A percentile compares a stretch with the other conserved stretches of the same genome.
Evolutionary conservation across 2,888 invertebrate species (phyloP).

Genomic region (Arrhopalites spinosus): DNA sequence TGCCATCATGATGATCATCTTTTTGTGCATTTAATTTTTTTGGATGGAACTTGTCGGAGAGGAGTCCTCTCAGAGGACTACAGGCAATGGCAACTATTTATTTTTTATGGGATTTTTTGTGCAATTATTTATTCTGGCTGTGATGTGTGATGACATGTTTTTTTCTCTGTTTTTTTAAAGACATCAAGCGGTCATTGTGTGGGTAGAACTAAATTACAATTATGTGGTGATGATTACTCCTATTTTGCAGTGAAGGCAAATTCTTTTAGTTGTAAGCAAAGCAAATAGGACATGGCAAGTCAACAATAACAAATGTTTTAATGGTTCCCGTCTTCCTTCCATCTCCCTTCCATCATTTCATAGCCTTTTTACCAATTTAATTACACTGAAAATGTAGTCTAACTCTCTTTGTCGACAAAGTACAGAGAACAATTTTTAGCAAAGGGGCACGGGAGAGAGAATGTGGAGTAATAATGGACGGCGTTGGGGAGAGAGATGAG

Average conservation of each 20-base stretch:
- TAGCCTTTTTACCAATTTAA: background rate
- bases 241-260: background rate
- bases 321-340: too few species aligned
- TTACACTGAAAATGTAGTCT: background rate
- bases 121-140: slow-evolving; percentile 36
- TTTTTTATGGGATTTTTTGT: slow-evolving; percentile 22
- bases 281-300: background rate
- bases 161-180: slow-evolving; percentile 11
- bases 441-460: too few species aligned
- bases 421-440: background rate
- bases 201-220: slow-evolving; percentile 30
- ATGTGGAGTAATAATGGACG: background rate
- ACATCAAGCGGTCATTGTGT: slow-evolving; percentile 44
- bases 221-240: slow-evolving; percentile 7
- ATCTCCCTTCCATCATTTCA: background rate
- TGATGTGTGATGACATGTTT: slow-evolving; percentile 29
- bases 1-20: background rate
- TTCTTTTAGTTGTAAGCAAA: background rate
- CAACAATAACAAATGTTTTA: background rate
- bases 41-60: background rate
- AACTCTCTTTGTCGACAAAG: background rate
- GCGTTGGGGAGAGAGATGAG: background rate
- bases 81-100: slow-evolving; percentile 19
- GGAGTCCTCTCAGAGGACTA: background rate
- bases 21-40: background rate